Percentiles rank a stretch among this genome's conserved stretches.
Conservation (phyloP, 2,113 vertebrate genomes). For the Carassius auratus region DNA sequence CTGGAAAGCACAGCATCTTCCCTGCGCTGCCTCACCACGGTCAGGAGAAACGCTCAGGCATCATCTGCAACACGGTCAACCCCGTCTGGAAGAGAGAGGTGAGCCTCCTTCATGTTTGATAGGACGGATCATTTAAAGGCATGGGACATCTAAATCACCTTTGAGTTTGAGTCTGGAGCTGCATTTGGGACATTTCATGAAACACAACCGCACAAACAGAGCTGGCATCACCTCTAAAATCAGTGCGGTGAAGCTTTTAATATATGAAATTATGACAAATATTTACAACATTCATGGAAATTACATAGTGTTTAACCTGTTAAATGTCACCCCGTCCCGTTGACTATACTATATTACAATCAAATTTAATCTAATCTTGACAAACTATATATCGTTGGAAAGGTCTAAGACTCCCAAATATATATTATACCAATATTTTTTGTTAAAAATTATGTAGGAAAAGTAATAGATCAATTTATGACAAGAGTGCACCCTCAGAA, state of each 20-base stretch:
- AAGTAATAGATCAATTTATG: too few species aligned
- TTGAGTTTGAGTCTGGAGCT: not conserved
- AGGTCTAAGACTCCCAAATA: too few species aligned
- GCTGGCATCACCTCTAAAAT: not conserved
- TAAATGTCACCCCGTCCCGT: too few species aligned
- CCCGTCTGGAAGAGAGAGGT: constrained; percentile 94
- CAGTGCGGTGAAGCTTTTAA: not conserved
- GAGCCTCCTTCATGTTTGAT: not conserved
- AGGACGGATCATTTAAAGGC: not conserved
- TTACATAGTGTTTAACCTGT: not conserved
- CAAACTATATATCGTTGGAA: too few species aligned
- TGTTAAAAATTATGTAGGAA: too few species aligned
- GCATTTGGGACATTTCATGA: too few species aligned
- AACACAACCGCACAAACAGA: not conserved
- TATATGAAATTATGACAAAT: not conserved
- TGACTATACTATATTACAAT: too few species aligned
- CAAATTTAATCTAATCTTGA: too few species aligned
- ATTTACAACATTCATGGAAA: not conserved
- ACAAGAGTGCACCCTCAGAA: too few species aligned
- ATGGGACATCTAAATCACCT: not conserved
- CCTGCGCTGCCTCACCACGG: constrained; percentile 94
- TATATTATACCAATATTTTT: too few species aligned
- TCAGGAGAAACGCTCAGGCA: constrained; percentile 92
- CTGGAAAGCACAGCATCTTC: constrained; percentile 97
- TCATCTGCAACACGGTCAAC: constrained; percentile 92